phyloP scores from a whole-genome alignment of 2,888 invertebrate genomes.

The Zootermopsis nevadensis region DNA sequence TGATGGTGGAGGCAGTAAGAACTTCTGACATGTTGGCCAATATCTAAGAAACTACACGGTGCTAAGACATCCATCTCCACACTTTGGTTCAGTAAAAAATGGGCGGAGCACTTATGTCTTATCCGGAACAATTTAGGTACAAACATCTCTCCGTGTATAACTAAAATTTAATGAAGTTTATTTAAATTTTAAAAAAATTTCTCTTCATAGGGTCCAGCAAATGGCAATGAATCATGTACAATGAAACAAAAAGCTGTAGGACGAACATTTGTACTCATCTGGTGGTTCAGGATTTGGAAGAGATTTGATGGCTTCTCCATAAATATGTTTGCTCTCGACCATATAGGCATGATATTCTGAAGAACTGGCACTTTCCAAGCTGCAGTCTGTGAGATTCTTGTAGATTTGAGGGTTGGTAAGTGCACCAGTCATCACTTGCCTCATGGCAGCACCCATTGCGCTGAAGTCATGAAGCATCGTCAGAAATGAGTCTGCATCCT shows the following conservation, averaged over 20 bases:
- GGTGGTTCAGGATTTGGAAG: slow-evolving; percentile 80
- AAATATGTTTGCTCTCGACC: slow-evolving; percentile 78
- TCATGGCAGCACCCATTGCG: slow-evolving; percentile 97
- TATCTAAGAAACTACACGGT: too few relatives aligned
- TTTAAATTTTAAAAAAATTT: too few relatives aligned
- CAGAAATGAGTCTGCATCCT: slow-evolving; percentile 88
- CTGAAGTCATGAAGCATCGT: slow-evolving; percentile 93
- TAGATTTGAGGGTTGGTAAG: slow-evolving; percentile 90
- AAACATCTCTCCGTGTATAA: too few relatives aligned
- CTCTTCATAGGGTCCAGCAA: too few relatives aligned
- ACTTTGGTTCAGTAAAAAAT: too few relatives aligned
- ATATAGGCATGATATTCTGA: slow-evolving; percentile 80
- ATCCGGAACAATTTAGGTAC: too few relatives aligned
- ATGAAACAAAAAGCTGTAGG: background rate
- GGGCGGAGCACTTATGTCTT: too few relatives aligned
- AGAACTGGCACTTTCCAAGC: slow-evolving; percentile 66
- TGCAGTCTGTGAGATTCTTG: slow-evolving; percentile 71
- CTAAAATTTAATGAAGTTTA: too few relatives aligned
- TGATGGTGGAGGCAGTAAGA: too few relatives aligned
- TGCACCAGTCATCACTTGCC: slow-evolving; percentile 90
- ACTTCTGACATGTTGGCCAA: too few relatives aligned
- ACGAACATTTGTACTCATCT: slow-evolving; percentile 75
- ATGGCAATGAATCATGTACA: too few relatives aligned
- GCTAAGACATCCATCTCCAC: too few relatives aligned
- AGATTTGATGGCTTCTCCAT: slow-evolving; percentile 83